Percentiles rank a stretch among this genome's conserved stretches.
Evolutionary conservation across 64 coral and sea anemone genomes (phyloP).

Genomic region (Stichodactyla helianthus): DNA sequence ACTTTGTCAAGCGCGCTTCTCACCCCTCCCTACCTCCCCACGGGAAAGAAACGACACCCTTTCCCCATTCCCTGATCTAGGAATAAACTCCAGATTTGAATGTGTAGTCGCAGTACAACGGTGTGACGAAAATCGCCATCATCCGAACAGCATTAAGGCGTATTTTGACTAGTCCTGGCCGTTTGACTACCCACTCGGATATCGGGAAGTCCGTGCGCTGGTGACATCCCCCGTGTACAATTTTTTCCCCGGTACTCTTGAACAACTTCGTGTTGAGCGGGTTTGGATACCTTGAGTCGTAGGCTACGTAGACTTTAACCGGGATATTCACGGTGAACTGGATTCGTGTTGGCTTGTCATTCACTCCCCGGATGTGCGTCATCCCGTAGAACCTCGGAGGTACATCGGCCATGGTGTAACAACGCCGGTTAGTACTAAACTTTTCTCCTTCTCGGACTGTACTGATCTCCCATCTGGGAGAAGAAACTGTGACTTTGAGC

Average conservation of each 20-base stretch:
- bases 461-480: slow-evolving; percentile 46
- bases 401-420: slow-evolving; percentile 68
- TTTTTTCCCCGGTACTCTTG: slow-evolving; percentile 43
- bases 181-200: slow-evolving; percentile 12
- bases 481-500: slow-evolving; percentile 46
- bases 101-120: slow-evolving; percentile 26
- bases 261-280: slow-evolving; percentile 10
- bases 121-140: slow-evolving; percentile 42
- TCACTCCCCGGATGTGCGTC: slow-evolving; percentile 54
- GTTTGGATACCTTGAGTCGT: slow-evolving; percentile 32
- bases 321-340: slow-evolving; percentile 33
- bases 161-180: slow-evolving; percentile 23
- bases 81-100: slow-evolving; percentile 25
- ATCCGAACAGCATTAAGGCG: slow-evolving; percentile 23
- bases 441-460: slow-evolving; percentile 81
- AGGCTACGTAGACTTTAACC: slow-evolving; percentile 33
- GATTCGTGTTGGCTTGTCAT: slow-evolving; percentile 27
- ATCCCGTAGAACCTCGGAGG: slow-evolving; percentile 73
- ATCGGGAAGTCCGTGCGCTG: slow-evolving; percentile 33
- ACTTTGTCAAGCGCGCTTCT: too few species aligned
- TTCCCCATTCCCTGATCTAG: background rate
- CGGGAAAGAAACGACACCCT: too few species aligned
- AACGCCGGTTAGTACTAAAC: slow-evolving; percentile 69
- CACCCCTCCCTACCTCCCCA: too few species aligned
- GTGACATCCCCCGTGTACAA: slow-evolving; percentile 49